Evolutionary conservation across 2,888 invertebrate genomes (phyloP), one percentile per base, ranked within the genome.

Genomic region (Drosophila paranaensis): DNA sequence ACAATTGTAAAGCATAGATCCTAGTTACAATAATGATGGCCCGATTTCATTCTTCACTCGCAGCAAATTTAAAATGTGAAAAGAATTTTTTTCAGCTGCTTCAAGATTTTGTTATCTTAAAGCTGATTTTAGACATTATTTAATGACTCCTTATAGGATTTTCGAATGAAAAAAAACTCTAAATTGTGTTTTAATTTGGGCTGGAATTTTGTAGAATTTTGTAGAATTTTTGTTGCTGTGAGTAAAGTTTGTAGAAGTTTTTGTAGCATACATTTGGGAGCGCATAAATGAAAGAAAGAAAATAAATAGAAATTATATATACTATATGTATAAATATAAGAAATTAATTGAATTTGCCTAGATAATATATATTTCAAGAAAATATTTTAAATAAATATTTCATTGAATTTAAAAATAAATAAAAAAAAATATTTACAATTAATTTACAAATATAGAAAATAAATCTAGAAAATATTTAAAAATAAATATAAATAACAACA

Each of bases 1-100:
- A 9, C 39, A 11, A 39, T 39, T 54, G 39, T 54, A n/a, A 16
- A n/a, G 53, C 25, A 45, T n/a, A 57, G 14, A 27, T 25, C 53
- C 37, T 39, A 53, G 39, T 11, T 27, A 40, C 54, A 27, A 54
- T 2, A 57, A 45, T 56, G 20, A 20, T 20, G 6, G 2, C 3
- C 5, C 13, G 8, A 9, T 30, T 30, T 30, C 20, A 33, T 16
- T 8, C 30, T 27, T 14, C 4, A 0, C 13, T 9, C 0, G 9
- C 2, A 14, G 8, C 0, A 50, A 16, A 10, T 33, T 27, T 9
- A 20, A 50, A 60, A 33, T 35, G 8, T 20, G 35, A 3, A 8
- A 20, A 8, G 6, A 25, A 9, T 16, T 51, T 27, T 33, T 11
- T 3, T 35, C 20, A 50, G 33, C 50, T 20, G 13, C 13, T 50